Percentiles rank a stretch among this genome's conserved stretches.
Evolutionary conservation across 30 jellyfish, hydroid and myxozoan genomes (phyloP).

Genomic region (Aurelia aurita): DNA sequence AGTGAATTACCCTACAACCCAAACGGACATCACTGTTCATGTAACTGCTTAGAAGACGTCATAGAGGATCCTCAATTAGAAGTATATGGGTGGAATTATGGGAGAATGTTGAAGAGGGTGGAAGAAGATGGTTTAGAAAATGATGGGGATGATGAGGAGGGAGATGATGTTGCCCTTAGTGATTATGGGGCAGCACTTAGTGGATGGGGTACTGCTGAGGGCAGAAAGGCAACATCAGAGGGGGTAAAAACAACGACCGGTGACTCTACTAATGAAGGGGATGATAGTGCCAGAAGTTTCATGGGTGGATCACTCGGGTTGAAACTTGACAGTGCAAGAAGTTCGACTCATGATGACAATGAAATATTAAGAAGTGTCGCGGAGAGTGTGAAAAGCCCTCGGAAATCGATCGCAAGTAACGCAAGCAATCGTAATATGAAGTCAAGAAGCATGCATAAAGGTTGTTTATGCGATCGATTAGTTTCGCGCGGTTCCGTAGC

Average conservation of each 20-base stretch:
- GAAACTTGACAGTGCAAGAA: background rate
- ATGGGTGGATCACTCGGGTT: constrained; percentile 31
- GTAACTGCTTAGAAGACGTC: constrained; percentile 66
- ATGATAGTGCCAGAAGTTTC: constrained; percentile 4
- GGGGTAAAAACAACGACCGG: background rate
- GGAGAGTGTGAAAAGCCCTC: background rate
- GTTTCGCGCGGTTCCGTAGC: constrained; percentile 10
- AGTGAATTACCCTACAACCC: constrained; percentile 73
- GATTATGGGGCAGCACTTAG: constrained; percentile 2
- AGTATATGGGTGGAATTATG: constrained; percentile 49
- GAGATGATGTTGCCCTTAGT: constrained; percentile 24
- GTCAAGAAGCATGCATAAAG: background rate
- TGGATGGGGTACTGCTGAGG: background rate
- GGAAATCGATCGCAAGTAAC: background rate
- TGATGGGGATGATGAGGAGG: constrained; percentile 7
- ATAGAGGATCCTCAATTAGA: constrained; percentile 44
- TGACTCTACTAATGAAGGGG: background rate
- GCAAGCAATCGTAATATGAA: background rate
- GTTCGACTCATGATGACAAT: background rate
- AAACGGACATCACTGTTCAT: constrained; percentile 79
- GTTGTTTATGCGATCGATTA: constrained; percentile 6
- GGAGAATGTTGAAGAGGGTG: constrained; percentile 6
- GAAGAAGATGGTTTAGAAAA: background rate
- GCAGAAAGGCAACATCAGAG: background rate
- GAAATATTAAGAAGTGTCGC: background rate